Evolutionary conservation across 2,797 vertebrate genomes (phyloP).

Genomic region (Chanos chanos): DNA sequence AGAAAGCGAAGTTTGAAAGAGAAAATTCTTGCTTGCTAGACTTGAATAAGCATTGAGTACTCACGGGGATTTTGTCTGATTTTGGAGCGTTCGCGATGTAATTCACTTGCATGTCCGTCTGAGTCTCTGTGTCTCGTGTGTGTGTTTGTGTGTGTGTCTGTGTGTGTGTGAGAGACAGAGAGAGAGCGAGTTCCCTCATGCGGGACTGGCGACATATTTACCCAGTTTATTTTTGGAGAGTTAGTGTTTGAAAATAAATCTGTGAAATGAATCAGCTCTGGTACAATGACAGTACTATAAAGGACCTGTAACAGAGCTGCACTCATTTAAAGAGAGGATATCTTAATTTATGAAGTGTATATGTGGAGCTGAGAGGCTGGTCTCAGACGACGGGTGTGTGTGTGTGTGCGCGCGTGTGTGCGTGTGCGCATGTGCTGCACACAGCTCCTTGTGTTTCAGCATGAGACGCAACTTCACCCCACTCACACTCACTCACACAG

Average conservation of each 20-base stretch:
- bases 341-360: conserved; percentile 63
- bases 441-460: conserved; percentile 54
- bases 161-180: not conserved
- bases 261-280: conserved; percentile 55
- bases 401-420: conserved; percentile 32
- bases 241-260: conserved; percentile 55
- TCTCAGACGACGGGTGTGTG: conserved; percentile 48
- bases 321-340: conserved; percentile 53
- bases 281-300: conserved; percentile 58
- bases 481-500: conserved; percentile 16
- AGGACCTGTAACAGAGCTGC: conserved; percentile 43
- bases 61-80: conserved; percentile 4
- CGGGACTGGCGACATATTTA: conserved; percentile 40
- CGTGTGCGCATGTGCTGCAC: conserved; percentile 36
- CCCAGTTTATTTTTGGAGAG: conserved; percentile 52
- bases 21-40: conserved; percentile 9
- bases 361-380: conserved; percentile 51
- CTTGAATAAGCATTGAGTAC: conserved; percentile 34
- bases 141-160: conserved; percentile 3
- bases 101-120: conserved; percentile 37
- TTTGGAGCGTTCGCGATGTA: conserved; percentile 26
- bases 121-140: conserved; percentile 8
- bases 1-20: conserved; percentile 13
- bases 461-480: conserved; percentile 48
- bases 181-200: not conserved